Evolutionary conservation across 2,797 vertebrate species (phyloP).

Genomic region (Poeciliopsis infans): DNA sequence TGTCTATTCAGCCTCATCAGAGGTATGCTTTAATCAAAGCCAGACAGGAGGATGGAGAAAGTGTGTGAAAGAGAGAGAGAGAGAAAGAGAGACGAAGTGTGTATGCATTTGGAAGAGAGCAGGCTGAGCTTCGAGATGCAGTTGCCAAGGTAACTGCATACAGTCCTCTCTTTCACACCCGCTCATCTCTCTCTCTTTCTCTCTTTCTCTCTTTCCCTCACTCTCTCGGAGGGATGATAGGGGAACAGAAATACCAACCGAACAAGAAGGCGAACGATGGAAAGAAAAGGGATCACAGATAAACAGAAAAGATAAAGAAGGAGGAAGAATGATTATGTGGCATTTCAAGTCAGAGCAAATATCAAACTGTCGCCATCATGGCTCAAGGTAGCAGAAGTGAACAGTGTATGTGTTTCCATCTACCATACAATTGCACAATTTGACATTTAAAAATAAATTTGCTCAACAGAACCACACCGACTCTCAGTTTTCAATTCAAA

Average conservation of each 20-base stretch:
- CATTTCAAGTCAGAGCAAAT: conserved; percentile 41
- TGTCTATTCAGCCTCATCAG: conserved; percentile 55
- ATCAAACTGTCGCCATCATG: conserved; percentile 35
- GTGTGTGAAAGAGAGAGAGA: not conserved
- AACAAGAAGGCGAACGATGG: conserved; percentile 44
- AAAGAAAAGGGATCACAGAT: conserved; percentile 34
- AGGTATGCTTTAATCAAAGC: conserved; percentile 69
- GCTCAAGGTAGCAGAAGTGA: conserved; percentile 11
- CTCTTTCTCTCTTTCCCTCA: conserved; percentile 30
- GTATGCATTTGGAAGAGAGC: conserved; percentile 60
- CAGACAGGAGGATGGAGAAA: conserved; percentile 42
- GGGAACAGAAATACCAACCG: conserved; percentile 32
- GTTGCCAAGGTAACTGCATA: conserved; percentile 83
- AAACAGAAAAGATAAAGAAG: conserved; percentile 44
- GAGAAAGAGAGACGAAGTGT: conserved; percentile 5
- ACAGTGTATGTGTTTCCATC: not conserved
- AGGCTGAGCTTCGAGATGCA: conserved; percentile 71
- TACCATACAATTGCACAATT: too few relatives aligned
- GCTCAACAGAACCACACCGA: too few relatives aligned
- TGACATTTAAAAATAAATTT: too few relatives aligned
- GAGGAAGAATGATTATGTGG: conserved; percentile 41
- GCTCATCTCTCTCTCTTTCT: conserved; percentile 20
- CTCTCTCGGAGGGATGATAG: conserved; percentile 28
- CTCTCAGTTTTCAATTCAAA: too few relatives aligned
- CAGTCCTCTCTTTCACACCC: conserved; percentile 45